A percentile compares a stretch with the other conserved stretches of the same genome.
Evolutionary conservation across 2,113 vertebrate genomes (phyloP).

Genomic region (Oriolus oriolus): DNA sequence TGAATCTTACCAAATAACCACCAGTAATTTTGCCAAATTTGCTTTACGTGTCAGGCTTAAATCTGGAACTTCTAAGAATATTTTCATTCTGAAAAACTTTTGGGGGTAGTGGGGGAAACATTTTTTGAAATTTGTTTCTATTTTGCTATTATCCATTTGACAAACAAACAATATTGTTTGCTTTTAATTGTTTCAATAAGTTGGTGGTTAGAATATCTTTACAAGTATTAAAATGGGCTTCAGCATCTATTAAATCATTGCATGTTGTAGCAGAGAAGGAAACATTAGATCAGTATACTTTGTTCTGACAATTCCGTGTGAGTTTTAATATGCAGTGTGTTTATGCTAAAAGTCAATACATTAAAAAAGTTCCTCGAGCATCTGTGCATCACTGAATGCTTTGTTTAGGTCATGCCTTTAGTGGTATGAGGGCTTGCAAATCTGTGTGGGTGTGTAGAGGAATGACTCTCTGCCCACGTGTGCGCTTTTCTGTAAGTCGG

Average conservation of each 20-base stretch:
- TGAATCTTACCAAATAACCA: background rate
- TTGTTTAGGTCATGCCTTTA: conserved; percentile 20
- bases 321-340: background rate
- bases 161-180: background rate
- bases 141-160: background rate
- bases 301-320: background rate
- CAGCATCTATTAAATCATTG: background rate
- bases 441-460: background rate
- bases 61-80: background rate
- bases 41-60: background rate
- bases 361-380: background rate
- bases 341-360: background rate
- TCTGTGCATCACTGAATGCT: conserved; percentile 16
- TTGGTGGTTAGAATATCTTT: background rate
- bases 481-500: background rate
- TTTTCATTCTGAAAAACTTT: background rate
- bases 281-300: background rate
- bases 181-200: background rate
- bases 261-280: background rate
- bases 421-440: background rate
- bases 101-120: background rate
- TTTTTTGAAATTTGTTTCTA: background rate
- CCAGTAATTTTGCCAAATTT: background rate
- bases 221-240: background rate
- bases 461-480: background rate